phyloP scores from a whole-genome alignment of 2,797 vertebrate genomes.

The Kryptolebias ocellatus region DNA sequence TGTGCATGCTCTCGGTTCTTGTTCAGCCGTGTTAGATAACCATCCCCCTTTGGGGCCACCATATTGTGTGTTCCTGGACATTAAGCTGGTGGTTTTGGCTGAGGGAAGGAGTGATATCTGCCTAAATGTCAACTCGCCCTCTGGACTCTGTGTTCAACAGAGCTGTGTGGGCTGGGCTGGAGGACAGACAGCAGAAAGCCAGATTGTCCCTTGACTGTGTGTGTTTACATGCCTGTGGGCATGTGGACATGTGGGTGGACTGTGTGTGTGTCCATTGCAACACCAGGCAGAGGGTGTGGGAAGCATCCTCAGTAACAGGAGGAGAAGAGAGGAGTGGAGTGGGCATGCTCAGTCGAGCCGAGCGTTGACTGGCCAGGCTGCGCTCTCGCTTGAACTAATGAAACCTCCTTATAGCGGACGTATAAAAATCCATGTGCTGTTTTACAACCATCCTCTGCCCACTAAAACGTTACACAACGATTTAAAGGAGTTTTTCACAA shows the following conservation, averaged over 20 bases:
- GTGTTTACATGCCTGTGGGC: conserved; percentile 65
- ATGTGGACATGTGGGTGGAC: conserved; percentile 75
- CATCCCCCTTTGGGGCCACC: conserved; percentile 36
- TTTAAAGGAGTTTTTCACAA: background rate
- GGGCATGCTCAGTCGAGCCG: conserved; percentile 62
- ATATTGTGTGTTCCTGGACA: conserved; percentile 69
- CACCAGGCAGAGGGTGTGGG: conserved; percentile 76
- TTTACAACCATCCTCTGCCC: conserved; percentile 37
- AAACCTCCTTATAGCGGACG: conserved; percentile 35
- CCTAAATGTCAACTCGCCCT: conserved; percentile 80
- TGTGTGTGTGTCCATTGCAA: conserved; percentile 62
- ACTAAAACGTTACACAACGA: conserved; percentile 21
- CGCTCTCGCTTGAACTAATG: conserved; percentile 12
- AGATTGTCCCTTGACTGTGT: conserved; percentile 76
- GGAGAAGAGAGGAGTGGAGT: conserved; percentile 62
- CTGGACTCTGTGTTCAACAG: conserved; percentile 71
- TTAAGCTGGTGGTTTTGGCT: conserved; percentile 63
- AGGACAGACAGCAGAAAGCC: conserved; percentile 77
- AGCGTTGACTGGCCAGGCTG: conserved; percentile 45
- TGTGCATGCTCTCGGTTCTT: background rate
- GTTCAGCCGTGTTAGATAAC: conserved; percentile 27
- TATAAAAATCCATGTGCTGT: conserved; percentile 32
- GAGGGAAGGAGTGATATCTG: conserved; percentile 69
- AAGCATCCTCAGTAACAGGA: conserved; percentile 69
- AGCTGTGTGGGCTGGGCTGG: conserved; percentile 75